A percentile compares a stretch with the other conserved stretches of the same genome.
These are phyloP conservation scores for Phylloscopus trochiloides DNA, from an alignment of 2,113 vertebrate species.

Conservation along the genomic window DNA sequence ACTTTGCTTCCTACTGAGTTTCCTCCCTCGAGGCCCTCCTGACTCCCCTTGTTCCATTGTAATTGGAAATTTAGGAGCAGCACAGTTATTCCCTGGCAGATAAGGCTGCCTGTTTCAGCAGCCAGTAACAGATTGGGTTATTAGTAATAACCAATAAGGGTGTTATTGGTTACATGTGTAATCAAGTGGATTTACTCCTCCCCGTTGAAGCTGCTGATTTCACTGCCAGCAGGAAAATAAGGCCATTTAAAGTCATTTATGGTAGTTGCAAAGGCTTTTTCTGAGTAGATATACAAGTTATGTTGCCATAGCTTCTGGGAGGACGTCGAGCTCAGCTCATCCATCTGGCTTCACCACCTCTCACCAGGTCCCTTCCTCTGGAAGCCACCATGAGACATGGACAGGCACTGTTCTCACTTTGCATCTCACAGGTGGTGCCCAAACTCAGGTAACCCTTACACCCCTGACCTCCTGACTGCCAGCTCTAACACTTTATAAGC, in stretches of 20 bases:
- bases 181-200: constrained; percentile 56
- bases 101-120: neutral
- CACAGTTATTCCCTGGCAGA: neutral
- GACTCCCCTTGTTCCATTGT: neutral
- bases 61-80: neutral
- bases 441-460: neutral
- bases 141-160: constrained; percentile 17
- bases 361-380: neutral
- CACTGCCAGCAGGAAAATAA: constrained; percentile 21
- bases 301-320: neutral
- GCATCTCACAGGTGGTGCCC: neutral
- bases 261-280: constrained; percentile 13
- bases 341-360: neutral
- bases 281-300: neutral
- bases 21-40: neutral
- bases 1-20: neutral
- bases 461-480: neutral
- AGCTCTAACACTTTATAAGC: fast-evolving
- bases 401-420: neutral
- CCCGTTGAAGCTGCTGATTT: constrained; percentile 35
- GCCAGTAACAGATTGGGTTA: neutral
- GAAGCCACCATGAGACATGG: neutral
- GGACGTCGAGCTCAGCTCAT: neutral
- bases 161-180: neutral
- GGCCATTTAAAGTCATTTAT: constrained; percentile 38